These are phyloP conservation scores for Epicampocera succincta DNA, from an alignment of 2,888 invertebrate genomes.

Conservation along the genomic window DNA sequence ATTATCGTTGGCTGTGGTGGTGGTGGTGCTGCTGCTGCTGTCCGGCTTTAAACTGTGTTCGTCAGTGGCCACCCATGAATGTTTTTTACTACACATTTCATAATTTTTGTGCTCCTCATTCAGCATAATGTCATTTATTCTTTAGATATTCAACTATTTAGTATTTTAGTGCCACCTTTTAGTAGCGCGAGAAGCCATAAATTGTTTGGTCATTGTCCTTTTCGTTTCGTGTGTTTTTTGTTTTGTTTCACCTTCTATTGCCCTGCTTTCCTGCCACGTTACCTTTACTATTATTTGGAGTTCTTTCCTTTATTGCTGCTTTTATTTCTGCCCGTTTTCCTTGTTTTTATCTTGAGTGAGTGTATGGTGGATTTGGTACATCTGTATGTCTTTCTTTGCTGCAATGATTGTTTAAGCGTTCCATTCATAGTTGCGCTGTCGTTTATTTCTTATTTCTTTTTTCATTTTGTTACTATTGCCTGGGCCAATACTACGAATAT, in stretches of 20 bases:
- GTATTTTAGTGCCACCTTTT: constrained; percentile 64
- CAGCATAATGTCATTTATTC: constrained; percentile 61
- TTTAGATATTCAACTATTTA: constrained; percentile 57
- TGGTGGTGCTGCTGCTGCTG: constrained; percentile 26
- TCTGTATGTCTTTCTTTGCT: constrained; percentile 34
- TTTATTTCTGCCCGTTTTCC: constrained; percentile 33
- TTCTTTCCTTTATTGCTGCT: constrained; percentile 50
- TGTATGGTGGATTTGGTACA: constrained; percentile 47
- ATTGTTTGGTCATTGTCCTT: constrained; percentile 68
- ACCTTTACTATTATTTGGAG: constrained; percentile 44
- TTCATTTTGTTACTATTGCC: constrained; percentile 27
- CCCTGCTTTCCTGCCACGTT: constrained; percentile 50
- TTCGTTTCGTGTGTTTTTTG: constrained; percentile 24
- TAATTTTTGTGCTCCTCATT: constrained; percentile 9
- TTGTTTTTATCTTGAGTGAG: constrained; percentile 38
- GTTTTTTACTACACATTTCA: constrained; percentile 39
- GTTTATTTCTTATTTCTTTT: constrained; percentile 11
- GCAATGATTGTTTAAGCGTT: constrained; percentile 64
- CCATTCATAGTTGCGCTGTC: constrained; percentile 56
- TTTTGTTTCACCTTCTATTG: constrained; percentile 40
- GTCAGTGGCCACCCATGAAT: constrained; percentile 59
- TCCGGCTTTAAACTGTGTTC: constrained; percentile 16
- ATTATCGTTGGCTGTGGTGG: constrained; percentile 43
- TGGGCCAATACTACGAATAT: constrained; percentile 8
- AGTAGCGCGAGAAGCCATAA: constrained; percentile 68